Evolutionary conservation across 2,888 invertebrate genomes (phyloP), one percentile per base, ranked within the genome.

Genomic region (Mythimna lalbum): DNA sequence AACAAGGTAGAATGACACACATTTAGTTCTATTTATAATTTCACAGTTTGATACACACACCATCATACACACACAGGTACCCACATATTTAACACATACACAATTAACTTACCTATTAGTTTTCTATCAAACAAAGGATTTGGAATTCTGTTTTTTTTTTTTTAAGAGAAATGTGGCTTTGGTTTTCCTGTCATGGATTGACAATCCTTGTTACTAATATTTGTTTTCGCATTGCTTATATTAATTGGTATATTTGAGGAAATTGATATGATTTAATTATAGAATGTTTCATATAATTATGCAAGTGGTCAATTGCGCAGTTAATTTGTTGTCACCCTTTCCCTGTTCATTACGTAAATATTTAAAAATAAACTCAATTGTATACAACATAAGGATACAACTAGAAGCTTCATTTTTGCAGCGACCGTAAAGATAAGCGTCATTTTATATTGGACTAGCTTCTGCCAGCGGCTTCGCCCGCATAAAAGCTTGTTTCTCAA

Each of bases 141-240:
- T 57, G 6, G 19, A 57, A 43, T 39, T 14, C 19, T 9, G 4
- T 49, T 47, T 53, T 52, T 27, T 23, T 27, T 23, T 39, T 52
- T 27, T 23, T 39, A 49, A 49, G 14, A 39, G 47, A 76, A 76
- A 76, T 75, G 39, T 49, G 57, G 70, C 36, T 61, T 53, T 10
- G n/a, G n/a, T 64, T 77, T 63, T 60, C 59, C 65, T 73, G 33
- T 27, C 6, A 19, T 43, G 7, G 6, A n/a, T 50, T 50, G 62
- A 21, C 21, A n/a, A n/a, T n/a, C n/a, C n/a, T n/a, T 49, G 10
- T 31, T 52, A 68, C 19, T 60, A 19, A 36, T 33, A 61, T 47
- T 64, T 53, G 52, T 49, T 59, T 53, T 27, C 7, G 14, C 47
- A 33, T 49, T 9, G n/a, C n/a, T 63, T 55, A 14, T 14, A 23